Percentiles rank a stretch among this genome's conserved stretches.
Conservation (phyloP, 1,140 invertebrate genomes). For the Maniola jurtina region DNA sequence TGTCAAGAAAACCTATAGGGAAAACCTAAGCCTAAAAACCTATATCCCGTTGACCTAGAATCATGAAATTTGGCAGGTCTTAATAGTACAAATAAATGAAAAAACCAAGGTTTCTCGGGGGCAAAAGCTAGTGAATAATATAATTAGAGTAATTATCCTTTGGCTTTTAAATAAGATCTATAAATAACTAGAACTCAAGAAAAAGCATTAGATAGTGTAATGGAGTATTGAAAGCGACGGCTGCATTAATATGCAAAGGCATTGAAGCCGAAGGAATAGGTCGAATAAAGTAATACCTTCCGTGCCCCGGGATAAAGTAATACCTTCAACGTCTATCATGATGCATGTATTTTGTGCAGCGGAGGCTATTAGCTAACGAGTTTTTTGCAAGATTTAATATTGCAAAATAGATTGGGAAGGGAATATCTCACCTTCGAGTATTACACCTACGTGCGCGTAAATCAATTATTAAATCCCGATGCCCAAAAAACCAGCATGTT, state of each 20-base stretch:
- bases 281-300: slow-evolving; percentile 38
- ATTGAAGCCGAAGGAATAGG: slow-evolving; percentile 46
- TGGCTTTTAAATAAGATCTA: not conserved
- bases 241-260: slow-evolving; percentile 57
- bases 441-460: not conserved
- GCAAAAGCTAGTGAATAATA: too few relatives aligned
- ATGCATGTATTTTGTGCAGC: not conserved
- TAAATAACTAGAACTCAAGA: not conserved
- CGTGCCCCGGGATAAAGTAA: slow-evolving; percentile 30
- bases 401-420: not conserved
- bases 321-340: slow-evolving; percentile 10
- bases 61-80: too few relatives aligned
- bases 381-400: slow-evolving; percentile 8
- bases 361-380: slow-evolving; percentile 9
- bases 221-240: slow-evolving; percentile 4
- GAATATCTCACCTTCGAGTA: not conserved
- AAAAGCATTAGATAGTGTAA: slow-evolving; percentile 5
- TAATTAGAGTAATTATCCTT: too few relatives aligned
- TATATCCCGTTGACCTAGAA: too few relatives aligned
- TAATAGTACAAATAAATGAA: too few relatives aligned
- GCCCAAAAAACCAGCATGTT: too few relatives aligned
- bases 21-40: too few relatives aligned
- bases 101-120: too few relatives aligned
- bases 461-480: not conserved
- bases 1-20: too few relatives aligned